Evolutionary conservation across 2,888 invertebrate genomes (phyloP).

Genomic region (Drosophila borealis): DNA sequence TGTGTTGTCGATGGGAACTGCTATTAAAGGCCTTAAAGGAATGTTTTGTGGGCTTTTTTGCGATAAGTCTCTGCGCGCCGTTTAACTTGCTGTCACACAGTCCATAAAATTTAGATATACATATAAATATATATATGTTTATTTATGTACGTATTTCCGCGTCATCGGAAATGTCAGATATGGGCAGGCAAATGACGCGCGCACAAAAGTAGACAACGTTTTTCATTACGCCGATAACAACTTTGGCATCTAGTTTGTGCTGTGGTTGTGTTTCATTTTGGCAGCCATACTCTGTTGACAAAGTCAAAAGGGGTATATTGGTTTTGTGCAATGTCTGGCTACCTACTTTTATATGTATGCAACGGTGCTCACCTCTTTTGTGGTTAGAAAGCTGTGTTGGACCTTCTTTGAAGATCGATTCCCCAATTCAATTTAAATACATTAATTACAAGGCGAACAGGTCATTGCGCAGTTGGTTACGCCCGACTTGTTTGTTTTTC

Average conservation of each 20-base stretch:
- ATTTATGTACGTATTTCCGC: slow-evolving; percentile 10
- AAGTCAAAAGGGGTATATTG: neutral
- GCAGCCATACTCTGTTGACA: neutral
- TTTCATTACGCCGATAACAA: slow-evolving; percentile 43
- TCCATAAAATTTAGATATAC: slow-evolving; percentile 1
- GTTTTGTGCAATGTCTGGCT: too few species aligned
- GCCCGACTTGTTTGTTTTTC: neutral
- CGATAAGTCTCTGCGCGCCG: slow-evolving; percentile 20
- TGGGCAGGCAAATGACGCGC: slow-evolving; percentile 30
- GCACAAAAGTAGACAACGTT: slow-evolving; percentile 44
- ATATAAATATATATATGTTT: slow-evolving; percentile 5
- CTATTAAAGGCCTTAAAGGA: slow-evolving; percentile 37
- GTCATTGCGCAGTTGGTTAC: neutral
- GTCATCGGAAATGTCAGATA: slow-evolving; percentile 26
- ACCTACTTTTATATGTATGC: too few species aligned
- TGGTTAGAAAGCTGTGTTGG: too few species aligned
- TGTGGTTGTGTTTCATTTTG: slow-evolving; percentile 15
- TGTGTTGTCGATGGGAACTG: slow-evolving; percentile 16
- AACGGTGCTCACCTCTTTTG: too few species aligned
- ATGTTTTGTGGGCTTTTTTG: slow-evolving; percentile 22
- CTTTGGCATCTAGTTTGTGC: slow-evolving; percentile 32
- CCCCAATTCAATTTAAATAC: accelerated
- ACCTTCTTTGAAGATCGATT: too few species aligned
- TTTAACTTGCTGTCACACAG: slow-evolving; percentile 16
- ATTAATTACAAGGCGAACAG: neutral